phyloP scores from a whole-genome alignment of 2,113 vertebrate species.

The Bubalus kerabau region DNA sequence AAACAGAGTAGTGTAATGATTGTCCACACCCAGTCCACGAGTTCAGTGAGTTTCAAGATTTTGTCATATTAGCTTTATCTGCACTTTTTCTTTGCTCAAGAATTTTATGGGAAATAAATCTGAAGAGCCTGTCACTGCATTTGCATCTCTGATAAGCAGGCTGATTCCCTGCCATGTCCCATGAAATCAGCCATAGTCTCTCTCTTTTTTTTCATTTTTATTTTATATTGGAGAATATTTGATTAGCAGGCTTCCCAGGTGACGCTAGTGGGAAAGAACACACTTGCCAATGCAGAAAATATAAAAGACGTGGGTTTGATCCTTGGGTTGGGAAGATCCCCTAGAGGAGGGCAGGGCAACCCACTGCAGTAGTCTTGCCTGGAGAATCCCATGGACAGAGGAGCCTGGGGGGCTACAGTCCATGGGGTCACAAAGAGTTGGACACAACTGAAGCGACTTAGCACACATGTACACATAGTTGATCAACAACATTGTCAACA shows the following conservation, averaged over 20 bases:
- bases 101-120: background rate
- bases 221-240: background rate
- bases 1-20: background rate
- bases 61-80: background rate
- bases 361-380: background rate
- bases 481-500: background rate
- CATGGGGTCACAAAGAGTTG: background rate
- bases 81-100: background rate
- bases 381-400: background rate
- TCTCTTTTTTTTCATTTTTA: background rate
- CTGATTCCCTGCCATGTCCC: background rate
- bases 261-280: background rate
- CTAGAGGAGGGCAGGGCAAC: background rate
- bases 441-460: accelerated
- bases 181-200: background rate
- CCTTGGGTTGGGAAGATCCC: background rate
- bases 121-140: background rate
- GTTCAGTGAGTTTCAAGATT: background rate
- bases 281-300: background rate
- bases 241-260: background rate
- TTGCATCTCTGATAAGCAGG: background rate
- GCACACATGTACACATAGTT: background rate
- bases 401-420: background rate
- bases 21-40: too few species aligned
- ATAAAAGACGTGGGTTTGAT: background rate